A percentile compares a stretch with the other conserved stretches of the same genome.
Evolutionary conservation across 2,888 invertebrate genomes (phyloP).

Genomic region (Brachyptera risi): DNA sequence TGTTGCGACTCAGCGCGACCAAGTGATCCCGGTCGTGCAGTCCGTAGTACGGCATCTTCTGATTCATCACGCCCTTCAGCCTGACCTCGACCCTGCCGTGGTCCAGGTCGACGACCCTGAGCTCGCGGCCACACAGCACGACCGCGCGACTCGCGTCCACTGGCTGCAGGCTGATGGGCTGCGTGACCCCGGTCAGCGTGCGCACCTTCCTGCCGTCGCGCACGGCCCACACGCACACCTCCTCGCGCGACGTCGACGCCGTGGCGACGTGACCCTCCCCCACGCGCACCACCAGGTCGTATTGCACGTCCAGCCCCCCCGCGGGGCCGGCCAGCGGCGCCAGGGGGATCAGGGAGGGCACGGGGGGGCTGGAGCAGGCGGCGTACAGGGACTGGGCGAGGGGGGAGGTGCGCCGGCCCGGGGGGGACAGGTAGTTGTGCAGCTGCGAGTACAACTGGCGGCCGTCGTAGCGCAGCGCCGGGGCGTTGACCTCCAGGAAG

Average conservation of each 20-base stretch:
- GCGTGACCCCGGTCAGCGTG: conserved; percentile 66
- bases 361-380: conserved; percentile 52
- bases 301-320: background rate
- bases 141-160: conserved; percentile 54
- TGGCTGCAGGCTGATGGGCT: conserved; percentile 73
- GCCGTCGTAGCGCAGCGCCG: conserved; percentile 74
- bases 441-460: conserved; percentile 76
- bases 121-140: conserved; percentile 72
- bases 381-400: conserved; percentile 47
- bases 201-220: conserved; percentile 74
- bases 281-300: background rate
- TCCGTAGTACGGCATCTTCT: conserved; percentile 88
- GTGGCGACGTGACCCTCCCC: conserved; percentile 60
- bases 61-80: conserved; percentile 78
- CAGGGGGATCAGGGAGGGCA: conserved; percentile 57
- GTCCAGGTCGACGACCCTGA: conserved; percentile 68
- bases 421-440: conserved; percentile 43
- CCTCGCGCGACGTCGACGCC: conserved; percentile 67
- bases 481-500: conserved; percentile 66
- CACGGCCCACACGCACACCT: conserved; percentile 80
- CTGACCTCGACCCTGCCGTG: conserved; percentile 42
- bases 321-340: conserved; percentile 41
- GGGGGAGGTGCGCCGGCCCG: conserved; percentile 34
- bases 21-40: conserved; percentile 74
- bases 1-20: conserved; percentile 77